phyloP scores from a whole-genome alignment of 2,888 invertebrate genomes.

The Bellardia bayeri region DNA sequence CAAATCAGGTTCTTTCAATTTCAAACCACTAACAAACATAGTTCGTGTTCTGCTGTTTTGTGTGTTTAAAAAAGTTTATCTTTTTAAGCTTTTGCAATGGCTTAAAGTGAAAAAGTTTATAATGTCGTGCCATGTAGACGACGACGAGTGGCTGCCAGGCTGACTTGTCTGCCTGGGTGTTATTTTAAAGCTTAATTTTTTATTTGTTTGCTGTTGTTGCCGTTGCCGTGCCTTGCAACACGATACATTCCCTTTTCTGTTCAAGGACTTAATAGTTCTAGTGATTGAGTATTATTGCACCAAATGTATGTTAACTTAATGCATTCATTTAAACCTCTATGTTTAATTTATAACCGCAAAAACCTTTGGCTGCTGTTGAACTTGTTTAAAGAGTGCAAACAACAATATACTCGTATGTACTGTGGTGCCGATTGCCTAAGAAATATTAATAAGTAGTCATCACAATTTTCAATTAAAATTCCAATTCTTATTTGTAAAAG shows the following conservation, averaged over 20 bases:
- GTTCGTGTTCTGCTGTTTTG: slow-evolving; percentile 46
- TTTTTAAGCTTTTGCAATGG: slow-evolving; percentile 61
- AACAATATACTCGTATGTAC: no score
- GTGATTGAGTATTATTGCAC: slow-evolving; percentile 64
- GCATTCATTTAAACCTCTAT: slow-evolving; percentile 32
- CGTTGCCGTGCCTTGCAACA: slow-evolving; percentile 42
- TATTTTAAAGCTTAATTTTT: slow-evolving; percentile 50
- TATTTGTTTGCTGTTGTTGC: slow-evolving; percentile 20
- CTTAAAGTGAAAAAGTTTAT: slow-evolving; percentile 42
- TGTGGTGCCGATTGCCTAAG: no score
- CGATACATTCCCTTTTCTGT: slow-evolving; percentile 65
- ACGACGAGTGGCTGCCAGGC: neutral
- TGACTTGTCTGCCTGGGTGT: neutral
- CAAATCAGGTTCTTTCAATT: slow-evolving; percentile 58
- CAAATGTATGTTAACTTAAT: slow-evolving; percentile 46
- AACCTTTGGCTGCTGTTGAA: neutral
- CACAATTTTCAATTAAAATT: no score
- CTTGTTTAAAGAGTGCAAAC: no score
- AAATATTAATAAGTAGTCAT: no score
- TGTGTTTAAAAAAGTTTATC: slow-evolving; percentile 60
- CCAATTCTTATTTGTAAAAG: no score
- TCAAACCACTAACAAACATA: slow-evolving; percentile 25
- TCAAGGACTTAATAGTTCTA: slow-evolving; percentile 68
- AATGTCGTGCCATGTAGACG: neutral
- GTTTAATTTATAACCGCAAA: neutral